These are phyloP conservation scores for Ditylenchus weischeri DNA, from an alignment of 2,888 invertebrate genomes.

Conservation along the genomic window DNA sequence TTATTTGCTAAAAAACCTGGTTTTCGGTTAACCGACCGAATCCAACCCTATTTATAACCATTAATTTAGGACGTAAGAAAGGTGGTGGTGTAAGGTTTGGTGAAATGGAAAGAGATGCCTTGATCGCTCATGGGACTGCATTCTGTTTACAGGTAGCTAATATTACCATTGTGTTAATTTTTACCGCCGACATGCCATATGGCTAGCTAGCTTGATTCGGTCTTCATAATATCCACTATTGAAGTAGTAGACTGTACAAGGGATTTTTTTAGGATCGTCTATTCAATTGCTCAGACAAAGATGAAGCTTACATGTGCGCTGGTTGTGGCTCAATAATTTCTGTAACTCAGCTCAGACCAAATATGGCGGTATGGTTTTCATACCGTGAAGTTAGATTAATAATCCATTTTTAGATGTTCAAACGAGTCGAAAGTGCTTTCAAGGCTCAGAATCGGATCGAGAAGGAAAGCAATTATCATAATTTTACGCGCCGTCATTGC, in stretches of 20 bases:
- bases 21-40: no score
- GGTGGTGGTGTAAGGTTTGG: slow-evolving; percentile 85
- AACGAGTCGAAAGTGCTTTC: neutral
- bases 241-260: slow-evolving; percentile 2
- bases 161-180: neutral
- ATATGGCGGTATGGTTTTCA: slow-evolving; percentile 36
- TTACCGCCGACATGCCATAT: neutral
- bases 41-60: no score
- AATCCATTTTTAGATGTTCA: slow-evolving; percentile 18
- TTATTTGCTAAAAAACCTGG: no score
- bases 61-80: slow-evolving; percentile 44
- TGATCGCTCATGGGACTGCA: slow-evolving; percentile 89
- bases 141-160: slow-evolving; percentile 50
- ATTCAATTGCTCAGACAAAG: slow-evolving; percentile 86
- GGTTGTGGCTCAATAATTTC: slow-evolving; percentile 59
- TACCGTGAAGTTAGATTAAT: no score
- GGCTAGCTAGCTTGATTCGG: neutral
- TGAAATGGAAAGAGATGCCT: slow-evolving; percentile 96
- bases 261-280: slow-evolving; percentile 80
- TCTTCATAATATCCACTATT: neutral
- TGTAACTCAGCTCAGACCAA: slow-evolving; percentile 26
- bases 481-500: slow-evolving; percentile 50
- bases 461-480: slow-evolving; percentile 15
- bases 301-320: slow-evolving; percentile 63
- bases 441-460: slow-evolving; percentile 11